Evolutionary conservation across 2,113 vertebrate species (phyloP).

Genomic region (Thamnophis sirtalis): DNA sequence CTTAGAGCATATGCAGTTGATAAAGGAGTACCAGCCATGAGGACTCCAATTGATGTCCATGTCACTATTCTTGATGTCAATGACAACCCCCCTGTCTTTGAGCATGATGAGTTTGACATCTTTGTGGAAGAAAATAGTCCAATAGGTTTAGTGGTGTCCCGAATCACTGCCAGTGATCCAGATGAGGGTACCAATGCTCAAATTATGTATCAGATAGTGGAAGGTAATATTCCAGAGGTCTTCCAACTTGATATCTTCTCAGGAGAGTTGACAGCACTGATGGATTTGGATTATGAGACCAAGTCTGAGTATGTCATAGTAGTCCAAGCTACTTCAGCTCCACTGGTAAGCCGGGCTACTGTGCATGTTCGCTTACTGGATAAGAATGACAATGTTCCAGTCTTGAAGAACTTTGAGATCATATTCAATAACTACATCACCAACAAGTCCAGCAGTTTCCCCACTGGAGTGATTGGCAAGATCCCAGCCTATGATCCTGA

Average conservation of each 20-base stretch:
- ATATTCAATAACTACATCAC: constrained; percentile 98
- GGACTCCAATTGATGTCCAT: constrained; percentile 82
- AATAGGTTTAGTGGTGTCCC: constrained; percentile 87
- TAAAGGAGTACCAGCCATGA: constrained; percentile 82
- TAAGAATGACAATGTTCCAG: constrained; percentile 86
- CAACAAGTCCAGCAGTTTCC: constrained; percentile 88
- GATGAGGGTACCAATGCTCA: constrained; percentile 95
- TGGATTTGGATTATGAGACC: constrained; percentile 89
- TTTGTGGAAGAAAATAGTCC: constrained; percentile 95
- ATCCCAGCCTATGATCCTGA: constrained; percentile 90
- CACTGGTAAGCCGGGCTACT: constrained; percentile 89
- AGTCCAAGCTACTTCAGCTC: constrained; percentile 93
- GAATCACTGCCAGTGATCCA: constrained; percentile 87
- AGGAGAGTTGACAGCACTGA: constrained; percentile 86
- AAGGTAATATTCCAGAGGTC: constrained; percentile 94
- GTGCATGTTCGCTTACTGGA: constrained; percentile 90
- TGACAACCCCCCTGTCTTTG: constrained; percentile 92
- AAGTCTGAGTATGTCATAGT: constrained; percentile 87
- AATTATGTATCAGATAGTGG: constrained; percentile 97
- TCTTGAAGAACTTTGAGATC: constrained; percentile 93
- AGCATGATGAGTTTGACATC: constrained; percentile 90
- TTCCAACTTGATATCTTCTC: constrained; percentile 97
- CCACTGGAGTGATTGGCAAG: constrained; percentile 83
- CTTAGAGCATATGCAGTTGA: constrained; percentile 85
- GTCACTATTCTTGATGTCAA: constrained; percentile 90